Evolutionary conservation across 2,888 invertebrate species (phyloP).

Genomic region (Agrotis ipsilon): DNA sequence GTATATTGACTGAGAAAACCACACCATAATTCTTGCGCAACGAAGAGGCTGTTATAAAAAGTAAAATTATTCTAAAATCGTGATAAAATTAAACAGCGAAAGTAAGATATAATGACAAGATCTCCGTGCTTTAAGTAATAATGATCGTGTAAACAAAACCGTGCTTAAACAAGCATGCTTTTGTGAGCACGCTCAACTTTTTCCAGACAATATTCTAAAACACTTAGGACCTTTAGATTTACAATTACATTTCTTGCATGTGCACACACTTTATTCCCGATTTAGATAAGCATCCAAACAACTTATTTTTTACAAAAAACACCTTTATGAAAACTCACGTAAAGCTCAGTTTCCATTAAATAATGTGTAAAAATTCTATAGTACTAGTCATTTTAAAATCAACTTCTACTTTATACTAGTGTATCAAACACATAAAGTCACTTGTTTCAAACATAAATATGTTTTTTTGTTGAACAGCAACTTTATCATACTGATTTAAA

Average conservation of each 20-base stretch:
- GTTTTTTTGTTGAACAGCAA: too few species aligned
- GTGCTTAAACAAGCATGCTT: slow-evolving; percentile 11
- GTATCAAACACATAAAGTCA: too few species aligned
- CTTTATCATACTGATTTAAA: not conserved
- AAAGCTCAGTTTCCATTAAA: not conserved
- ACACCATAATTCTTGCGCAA: not conserved
- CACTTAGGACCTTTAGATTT: slow-evolving; percentile 13
- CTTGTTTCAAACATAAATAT: too few species aligned
- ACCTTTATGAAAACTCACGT: not conserved
- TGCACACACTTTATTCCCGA: slow-evolving; percentile 1
- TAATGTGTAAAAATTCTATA: not conserved
- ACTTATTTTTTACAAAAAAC: not conserved
- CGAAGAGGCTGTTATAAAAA: not conserved
- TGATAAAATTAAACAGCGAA: slow-evolving; percentile 16
- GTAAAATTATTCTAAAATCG: slow-evolving; percentile 11
- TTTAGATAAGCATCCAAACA: not conserved
- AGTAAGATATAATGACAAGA: slow-evolving; percentile 22
- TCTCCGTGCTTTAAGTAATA: slow-evolving; percentile 11
- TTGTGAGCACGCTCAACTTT: slow-evolving; percentile 12
- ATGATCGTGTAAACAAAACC: slow-evolving; percentile 13
- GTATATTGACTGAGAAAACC: not conserved
- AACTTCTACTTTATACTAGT: too few species aligned
- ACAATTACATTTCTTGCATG: slow-evolving; percentile 34
- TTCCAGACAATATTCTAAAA: slow-evolving; percentile 19
- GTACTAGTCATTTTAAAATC: not conserved